A percentile compares a stretch with the other conserved stretches of the same genome.
phyloP scores from a whole-genome alignment of 2,797 vertebrate species.

The Hozukius guyotensis region DNA sequence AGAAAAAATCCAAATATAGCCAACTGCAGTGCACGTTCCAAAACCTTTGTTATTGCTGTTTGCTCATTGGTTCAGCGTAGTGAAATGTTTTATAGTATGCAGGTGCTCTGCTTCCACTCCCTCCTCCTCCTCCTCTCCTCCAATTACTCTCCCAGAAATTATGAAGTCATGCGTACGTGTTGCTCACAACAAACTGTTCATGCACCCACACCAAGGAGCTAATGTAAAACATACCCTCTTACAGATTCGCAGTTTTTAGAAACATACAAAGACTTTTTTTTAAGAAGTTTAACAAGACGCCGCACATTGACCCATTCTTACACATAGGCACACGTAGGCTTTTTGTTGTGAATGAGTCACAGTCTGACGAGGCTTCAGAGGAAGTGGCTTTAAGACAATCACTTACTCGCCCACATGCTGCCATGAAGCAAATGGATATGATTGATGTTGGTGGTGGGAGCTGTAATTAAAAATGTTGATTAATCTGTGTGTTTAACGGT shows the following conservation, averaged over 20 bases:
- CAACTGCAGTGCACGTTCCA: background rate
- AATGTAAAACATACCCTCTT: background rate
- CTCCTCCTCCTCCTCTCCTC: background rate
- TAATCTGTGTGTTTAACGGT: conserved; percentile 1
- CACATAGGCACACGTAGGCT: background rate
- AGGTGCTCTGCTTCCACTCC: background rate
- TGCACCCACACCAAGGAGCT: background rate
- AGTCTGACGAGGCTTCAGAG: background rate
- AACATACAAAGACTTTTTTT: background rate
- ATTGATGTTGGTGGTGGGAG: conserved; percentile 26
- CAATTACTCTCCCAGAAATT: background rate
- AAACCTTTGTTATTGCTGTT: background rate
- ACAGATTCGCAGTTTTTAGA: background rate
- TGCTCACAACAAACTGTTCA: background rate
- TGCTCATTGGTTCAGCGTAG: background rate
- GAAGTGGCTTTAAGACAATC: conserved; percentile 21
- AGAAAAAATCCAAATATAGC: background rate
- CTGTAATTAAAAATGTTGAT: conserved; percentile 27
- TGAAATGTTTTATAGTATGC: conserved; percentile 4
- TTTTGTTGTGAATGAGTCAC: conserved; percentile 61
- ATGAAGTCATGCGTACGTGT: conserved; percentile 20
- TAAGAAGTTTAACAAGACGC: background rate
- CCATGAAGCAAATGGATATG: conserved; percentile 21
- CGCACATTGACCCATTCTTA: background rate
- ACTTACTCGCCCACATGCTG: conserved; percentile 29